Conservation (phyloP, 2,888 invertebrate species). For the Drosophila putrida region DNA sequence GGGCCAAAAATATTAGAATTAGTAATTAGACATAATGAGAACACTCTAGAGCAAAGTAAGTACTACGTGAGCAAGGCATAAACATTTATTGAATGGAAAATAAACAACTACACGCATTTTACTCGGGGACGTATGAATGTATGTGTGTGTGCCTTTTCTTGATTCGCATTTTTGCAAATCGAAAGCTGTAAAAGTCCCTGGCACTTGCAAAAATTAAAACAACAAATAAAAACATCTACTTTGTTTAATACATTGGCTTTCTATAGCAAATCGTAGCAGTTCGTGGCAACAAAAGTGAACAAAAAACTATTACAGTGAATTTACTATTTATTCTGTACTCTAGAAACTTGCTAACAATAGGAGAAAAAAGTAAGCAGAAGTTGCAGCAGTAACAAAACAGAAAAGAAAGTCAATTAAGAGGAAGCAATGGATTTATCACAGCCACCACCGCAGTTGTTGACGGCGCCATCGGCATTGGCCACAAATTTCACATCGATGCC, state of each 20-base stretch:
- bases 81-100: neutral
- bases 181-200: neutral
- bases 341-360: slow-evolving; percentile 23
- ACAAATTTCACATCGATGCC: slow-evolving; percentile 80
- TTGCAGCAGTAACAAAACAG: slow-evolving; percentile 7
- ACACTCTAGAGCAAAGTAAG: slow-evolving; percentile 29
- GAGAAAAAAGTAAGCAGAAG: slow-evolving; percentile 13
- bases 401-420: slow-evolving; percentile 6
- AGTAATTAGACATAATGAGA: slow-evolving; percentile 28
- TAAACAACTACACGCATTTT: slow-evolving; percentile 19
- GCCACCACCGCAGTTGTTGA: slow-evolving; percentile 82
- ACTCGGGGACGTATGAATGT: slow-evolving; percentile 1
- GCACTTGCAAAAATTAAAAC: neutral
- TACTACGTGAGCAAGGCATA: neutral
- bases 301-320: slow-evolving; percentile 37
- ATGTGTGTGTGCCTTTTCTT: slow-evolving; percentile 20
- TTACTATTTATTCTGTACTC: slow-evolving; percentile 19
- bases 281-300: slow-evolving; percentile 29
- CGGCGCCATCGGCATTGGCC: slow-evolving; percentile 81
- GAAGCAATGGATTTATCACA: slow-evolving; percentile 80
- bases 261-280: slow-evolving; percentile 26
- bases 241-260: slow-evolving; percentile 10
- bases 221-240: neutral
- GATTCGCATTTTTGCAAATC: neutral
- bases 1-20: slow-evolving; percentile 2